Evolutionary conservation across 2,113 vertebrate species (phyloP), one percentile per base, ranked within the genome.

Genomic region (Barnardius zonarius): DNA sequence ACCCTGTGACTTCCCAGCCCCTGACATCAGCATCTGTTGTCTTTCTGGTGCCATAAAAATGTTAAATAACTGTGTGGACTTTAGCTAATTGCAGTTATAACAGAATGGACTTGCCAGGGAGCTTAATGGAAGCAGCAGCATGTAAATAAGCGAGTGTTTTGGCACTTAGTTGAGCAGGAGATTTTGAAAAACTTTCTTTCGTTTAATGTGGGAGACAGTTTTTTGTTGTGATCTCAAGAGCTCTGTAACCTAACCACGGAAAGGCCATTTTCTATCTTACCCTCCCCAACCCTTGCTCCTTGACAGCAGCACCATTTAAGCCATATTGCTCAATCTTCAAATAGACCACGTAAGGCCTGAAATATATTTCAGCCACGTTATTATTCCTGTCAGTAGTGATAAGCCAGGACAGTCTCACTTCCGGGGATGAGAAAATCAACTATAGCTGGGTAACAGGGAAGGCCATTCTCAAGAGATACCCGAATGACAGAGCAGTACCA

Each of bases 401-500:
- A 66, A 55, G 10, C 12, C 30, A 49, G 30, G 48, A 41, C 54
- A 73, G 14, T 17, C 41, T 59, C 14, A 10, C 24, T 80, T 83
- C 44, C 37, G 49, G 37, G 37, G 43, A 43, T 52, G 20, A 72
- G 66, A 75, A 88, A 91, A 44, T n/a, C 27, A 63, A 7, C 33
- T 52, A 67, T 6, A 35, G n/a, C 5, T 84, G 54, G 61, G 14
- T 59, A 44, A 51, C n/a, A 68, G 46, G 19, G 24, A 49, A 73
- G 28, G 12, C 13, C 1, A 0, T 11, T 18, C 33, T 51, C 31
- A n/a, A 64, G 52, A 68, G 41, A 25, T 37, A 23, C 7, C 30
- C 7, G 10, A 52, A 48, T 16, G 51, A 23, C 0, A 0, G 3
- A 13, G 16, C 1, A 5, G 48, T 28, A 49, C 7, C 25, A 12